A percentile compares a stretch with the other conserved stretches of the same genome.
Conservation (phyloP, 2,113 vertebrate species). For the Zosterops hypoxanthus region DNA sequence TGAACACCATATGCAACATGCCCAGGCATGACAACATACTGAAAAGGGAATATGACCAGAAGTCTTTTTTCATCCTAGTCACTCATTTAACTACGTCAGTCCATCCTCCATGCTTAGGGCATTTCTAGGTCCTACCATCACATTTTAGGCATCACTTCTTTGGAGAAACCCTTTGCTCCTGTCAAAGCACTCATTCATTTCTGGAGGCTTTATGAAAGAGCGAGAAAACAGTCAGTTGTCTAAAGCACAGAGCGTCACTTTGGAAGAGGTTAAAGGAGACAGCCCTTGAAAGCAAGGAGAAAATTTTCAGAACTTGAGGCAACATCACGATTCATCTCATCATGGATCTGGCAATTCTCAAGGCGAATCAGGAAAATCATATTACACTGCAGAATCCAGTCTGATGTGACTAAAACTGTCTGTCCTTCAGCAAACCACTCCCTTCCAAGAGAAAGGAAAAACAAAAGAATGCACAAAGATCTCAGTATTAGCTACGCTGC, state of each 20-base stretch:
- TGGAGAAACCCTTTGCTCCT: not conserved
- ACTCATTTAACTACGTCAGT: not conserved
- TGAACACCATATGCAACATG: not conserved
- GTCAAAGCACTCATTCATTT: not conserved
- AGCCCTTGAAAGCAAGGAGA: not conserved
- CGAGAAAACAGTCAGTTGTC: not conserved
- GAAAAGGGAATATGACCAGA: not conserved
- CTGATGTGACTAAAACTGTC: not conserved
- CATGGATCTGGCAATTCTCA: not conserved
- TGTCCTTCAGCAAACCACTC: not conserved
- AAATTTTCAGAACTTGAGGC: not conserved
- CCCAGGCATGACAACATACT: not conserved
- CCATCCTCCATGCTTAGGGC: not conserved
- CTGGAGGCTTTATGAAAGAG: not conserved
- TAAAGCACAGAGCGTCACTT: not conserved
- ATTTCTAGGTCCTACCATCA: not conserved
- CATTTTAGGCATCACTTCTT: not conserved
- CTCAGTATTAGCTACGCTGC: fast-evolving
- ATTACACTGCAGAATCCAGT: not conserved
- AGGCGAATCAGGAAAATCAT: not conserved
- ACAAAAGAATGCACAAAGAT: not conserved
- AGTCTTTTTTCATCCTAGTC: not conserved
- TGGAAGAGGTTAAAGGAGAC: not conserved
- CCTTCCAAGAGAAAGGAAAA: fast-evolving
- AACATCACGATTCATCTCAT: not conserved